A percentile compares a stretch with the other conserved stretches of the same genome.
Evolutionary conservation across 2,113 vertebrate species (phyloP).

Genomic region (Craseonycteris thonglongyai): DNA sequence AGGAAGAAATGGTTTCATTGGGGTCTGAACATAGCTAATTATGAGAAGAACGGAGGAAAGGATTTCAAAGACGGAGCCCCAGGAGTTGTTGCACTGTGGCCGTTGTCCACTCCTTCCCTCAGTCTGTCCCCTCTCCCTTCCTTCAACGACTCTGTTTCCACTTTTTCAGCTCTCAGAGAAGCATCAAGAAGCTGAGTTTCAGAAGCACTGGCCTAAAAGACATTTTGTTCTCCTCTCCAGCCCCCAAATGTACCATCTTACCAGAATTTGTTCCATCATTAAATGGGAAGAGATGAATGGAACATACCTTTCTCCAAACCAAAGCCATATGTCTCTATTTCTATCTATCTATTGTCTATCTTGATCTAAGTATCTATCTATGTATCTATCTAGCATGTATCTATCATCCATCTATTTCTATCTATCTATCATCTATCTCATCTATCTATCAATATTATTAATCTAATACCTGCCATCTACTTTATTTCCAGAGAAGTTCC

Average conservation of each 20-base stretch:
- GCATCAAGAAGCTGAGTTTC: background rate
- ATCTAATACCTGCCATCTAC: background rate
- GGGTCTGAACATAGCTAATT: background rate
- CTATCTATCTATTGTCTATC: too few species aligned
- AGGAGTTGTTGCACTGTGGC: fast-evolving
- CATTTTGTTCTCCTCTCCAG: background rate
- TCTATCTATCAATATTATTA: too few species aligned
- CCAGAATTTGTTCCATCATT: background rate
- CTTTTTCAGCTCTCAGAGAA: background rate
- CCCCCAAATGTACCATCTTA: background rate
- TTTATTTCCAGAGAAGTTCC: background rate
- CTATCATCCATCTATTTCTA: too few species aligned
- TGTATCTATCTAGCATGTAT: too few species aligned
- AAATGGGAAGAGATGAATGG: background rate
- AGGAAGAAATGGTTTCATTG: background rate
- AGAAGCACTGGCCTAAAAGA: background rate
- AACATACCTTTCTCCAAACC: background rate
- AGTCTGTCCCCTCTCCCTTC: background rate
- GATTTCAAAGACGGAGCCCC: background rate
- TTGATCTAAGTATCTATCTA: too few species aligned
- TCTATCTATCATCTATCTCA: too few species aligned
- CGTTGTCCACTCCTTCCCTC: background rate
- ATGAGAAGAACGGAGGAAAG: background rate
- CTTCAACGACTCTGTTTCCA: background rate
- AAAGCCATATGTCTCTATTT: background rate